These are phyloP conservation scores for Hirundichthys speculiger DNA, from an alignment of 2,113 vertebrate species.

Conservation along the genomic window DNA sequence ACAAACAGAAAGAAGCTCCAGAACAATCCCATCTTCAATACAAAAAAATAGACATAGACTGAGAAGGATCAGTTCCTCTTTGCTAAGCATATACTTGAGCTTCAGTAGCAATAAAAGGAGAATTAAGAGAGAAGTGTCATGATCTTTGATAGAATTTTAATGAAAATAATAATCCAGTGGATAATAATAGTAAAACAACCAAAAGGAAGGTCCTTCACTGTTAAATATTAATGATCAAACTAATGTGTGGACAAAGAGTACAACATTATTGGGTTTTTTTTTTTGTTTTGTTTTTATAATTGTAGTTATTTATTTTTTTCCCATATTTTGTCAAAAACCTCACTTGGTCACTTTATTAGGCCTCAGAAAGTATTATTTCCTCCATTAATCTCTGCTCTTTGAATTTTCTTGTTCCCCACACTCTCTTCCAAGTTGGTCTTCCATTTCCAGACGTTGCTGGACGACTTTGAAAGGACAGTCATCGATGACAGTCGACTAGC, in stretches of 20 bases:
- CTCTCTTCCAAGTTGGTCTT: slow-evolving; percentile 82
- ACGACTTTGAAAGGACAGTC: slow-evolving; percentile 86
- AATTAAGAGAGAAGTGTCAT: background rate
- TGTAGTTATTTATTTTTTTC: background rate
- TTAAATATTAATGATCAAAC: background rate
- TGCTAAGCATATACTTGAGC: background rate
- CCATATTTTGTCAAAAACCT: background rate
- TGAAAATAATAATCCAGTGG: background rate
- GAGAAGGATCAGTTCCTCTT: background rate
- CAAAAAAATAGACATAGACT: background rate
- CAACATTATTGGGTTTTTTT: no score
- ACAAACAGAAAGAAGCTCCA: background rate
- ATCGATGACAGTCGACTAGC: slow-evolving; percentile 86
- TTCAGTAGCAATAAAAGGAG: background rate
- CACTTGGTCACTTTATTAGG: background rate
- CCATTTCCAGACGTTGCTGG: slow-evolving; percentile 88
- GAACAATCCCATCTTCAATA: background rate
- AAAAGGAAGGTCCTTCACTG: background rate
- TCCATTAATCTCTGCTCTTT: background rate
- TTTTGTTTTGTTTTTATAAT: no score
- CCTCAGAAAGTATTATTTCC: background rate
- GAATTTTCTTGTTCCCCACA: background rate
- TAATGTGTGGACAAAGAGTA: no score
- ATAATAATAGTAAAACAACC: background rate
- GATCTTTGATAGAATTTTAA: background rate